Evolutionary conservation across 1,140 invertebrate genomes (phyloP).

Genomic region (Hylaeus anthracinus): DNA sequence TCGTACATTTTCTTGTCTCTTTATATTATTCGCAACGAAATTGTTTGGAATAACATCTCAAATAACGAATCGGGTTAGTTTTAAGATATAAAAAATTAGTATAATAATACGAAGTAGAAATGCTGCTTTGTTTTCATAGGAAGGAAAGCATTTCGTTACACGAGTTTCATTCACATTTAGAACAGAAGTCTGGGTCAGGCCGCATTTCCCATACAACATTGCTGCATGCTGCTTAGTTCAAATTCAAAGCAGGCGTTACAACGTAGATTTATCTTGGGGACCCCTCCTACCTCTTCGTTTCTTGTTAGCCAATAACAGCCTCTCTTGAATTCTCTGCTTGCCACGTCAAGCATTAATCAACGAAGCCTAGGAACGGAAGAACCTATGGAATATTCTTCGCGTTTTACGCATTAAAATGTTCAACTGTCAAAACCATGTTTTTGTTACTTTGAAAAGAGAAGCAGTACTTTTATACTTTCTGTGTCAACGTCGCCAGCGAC

Average conservation of each 20-base stretch:
- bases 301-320: constrained; percentile 1
- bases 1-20: no score
- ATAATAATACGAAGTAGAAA: no score
- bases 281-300: not conserved
- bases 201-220: not conserved
- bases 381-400: not conserved
- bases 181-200: no score
- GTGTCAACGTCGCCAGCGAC: no score
- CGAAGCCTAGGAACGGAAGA: not conserved
- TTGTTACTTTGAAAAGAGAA: not conserved
- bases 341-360: constrained; percentile 17
- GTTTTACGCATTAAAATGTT: constrained; percentile 11
- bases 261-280: not conserved
- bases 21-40: no score
- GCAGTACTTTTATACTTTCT: no score
- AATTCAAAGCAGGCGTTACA: not conserved
- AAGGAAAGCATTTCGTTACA: not conserved
- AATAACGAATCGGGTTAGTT: no score
- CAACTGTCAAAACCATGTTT: no score
- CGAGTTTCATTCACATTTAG: not conserved
- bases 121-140: no score
- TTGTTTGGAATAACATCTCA: no score
- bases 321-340: constrained; percentile 30
- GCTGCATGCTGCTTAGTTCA: not conserved
- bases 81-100: no score